A percentile compares a stretch with the other conserved stretches of the same genome.
phyloP scores from a whole-genome alignment of 2,797 vertebrate species.

The Rhadinocentrus ornatus region DNA sequence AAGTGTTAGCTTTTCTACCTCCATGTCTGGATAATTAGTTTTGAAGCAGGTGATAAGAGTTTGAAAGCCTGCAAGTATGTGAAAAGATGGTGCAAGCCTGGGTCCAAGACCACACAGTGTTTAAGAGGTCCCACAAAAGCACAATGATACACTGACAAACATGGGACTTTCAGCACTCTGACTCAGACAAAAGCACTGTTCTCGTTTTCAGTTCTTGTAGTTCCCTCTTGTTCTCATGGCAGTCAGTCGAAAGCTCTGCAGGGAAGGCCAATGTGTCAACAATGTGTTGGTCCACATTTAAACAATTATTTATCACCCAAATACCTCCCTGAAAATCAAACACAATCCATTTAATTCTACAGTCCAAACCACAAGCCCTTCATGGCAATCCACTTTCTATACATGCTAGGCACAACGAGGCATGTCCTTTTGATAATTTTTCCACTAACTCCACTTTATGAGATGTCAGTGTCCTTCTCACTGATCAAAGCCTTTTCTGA shows the following conservation, averaged over 20 bases:
- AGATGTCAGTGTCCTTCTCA: conserved; percentile 53
- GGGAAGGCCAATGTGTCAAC: conserved; percentile 60
- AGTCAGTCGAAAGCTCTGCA: conserved; percentile 76
- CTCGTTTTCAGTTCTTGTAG: conserved; percentile 36
- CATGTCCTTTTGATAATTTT: conserved; percentile 59
- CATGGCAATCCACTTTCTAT: conserved; percentile 49
- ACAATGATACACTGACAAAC: conserved; percentile 83
- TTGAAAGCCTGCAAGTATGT: conserved; percentile 70
- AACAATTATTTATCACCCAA: conserved; percentile 39
- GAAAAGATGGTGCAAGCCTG: conserved; percentile 74
- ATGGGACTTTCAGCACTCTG: conserved; percentile 81
- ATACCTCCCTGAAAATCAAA: conserved; percentile 69
- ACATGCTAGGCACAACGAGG: conserved; percentile 65
- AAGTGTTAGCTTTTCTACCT: conserved; percentile 58
- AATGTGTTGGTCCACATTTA: conserved; percentile 66
- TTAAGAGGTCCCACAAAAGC: conserved; percentile 82
- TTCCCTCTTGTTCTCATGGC: conserved; percentile 65
- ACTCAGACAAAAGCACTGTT: conserved; percentile 69
- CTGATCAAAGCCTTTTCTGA: conserved; percentile 57
- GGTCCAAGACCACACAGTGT: conserved; percentile 80
- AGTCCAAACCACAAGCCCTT: conserved; percentile 60
- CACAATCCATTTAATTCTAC: conserved; percentile 53
- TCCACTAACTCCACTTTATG: conserved; percentile 56
- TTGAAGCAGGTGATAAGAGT: conserved; percentile 60
- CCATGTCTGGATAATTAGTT: conserved; percentile 58